Evolutionary conservation across 2,888 invertebrate species (phyloP).

Genomic region (Drosophila neonasuta): DNA sequence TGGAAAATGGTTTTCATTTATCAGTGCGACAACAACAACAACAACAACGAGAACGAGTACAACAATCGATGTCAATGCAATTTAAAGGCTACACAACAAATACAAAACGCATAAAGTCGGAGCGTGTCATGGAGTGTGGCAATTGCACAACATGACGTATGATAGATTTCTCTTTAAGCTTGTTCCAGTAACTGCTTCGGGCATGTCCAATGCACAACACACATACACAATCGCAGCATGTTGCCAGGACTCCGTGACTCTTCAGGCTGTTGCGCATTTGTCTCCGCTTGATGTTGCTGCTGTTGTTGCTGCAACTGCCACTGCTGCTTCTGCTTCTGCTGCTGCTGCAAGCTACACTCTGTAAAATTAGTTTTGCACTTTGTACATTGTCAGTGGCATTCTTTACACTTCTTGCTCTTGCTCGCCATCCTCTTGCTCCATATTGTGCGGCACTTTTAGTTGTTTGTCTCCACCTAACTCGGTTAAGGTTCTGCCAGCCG

Average conservation of each 20-base stretch:
- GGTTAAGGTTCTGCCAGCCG: conserved; percentile 57
- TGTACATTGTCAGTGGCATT: conserved; percentile 78
- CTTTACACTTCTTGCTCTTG: conserved; percentile 67
- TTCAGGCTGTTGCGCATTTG: conserved; percentile 57
- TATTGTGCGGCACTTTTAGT: conserved; percentile 32
- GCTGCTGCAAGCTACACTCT: conserved; percentile 67
- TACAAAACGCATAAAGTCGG: neutral
- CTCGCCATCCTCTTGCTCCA: conserved; percentile 10
- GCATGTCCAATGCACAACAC: conserved; percentile 16
- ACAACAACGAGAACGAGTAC: neutral
- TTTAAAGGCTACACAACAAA: neutral
- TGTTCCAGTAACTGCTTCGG: conserved; percentile 35
- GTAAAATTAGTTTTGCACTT: conserved; percentile 79
- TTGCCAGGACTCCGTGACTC: conserved; percentile 41
- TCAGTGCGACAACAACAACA: neutral
- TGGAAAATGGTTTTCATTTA: conserved; percentile 10
- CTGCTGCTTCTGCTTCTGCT: conserved; percentile 17
- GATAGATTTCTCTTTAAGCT: conserved; percentile 65
- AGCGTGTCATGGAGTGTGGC: conserved; percentile 19
- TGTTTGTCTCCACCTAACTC: conserved; percentile 61
- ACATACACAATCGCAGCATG: conserved; percentile 38
- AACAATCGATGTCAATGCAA: conserved; percentile 14
- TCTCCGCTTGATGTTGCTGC: conserved; percentile 18
- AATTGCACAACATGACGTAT: conserved; percentile 60
- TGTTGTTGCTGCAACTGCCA: conserved; percentile 34